Evolutionary conservation across 2,797 vertebrate genomes (phyloP).

Genomic region (Myotis pilosus): DNA sequence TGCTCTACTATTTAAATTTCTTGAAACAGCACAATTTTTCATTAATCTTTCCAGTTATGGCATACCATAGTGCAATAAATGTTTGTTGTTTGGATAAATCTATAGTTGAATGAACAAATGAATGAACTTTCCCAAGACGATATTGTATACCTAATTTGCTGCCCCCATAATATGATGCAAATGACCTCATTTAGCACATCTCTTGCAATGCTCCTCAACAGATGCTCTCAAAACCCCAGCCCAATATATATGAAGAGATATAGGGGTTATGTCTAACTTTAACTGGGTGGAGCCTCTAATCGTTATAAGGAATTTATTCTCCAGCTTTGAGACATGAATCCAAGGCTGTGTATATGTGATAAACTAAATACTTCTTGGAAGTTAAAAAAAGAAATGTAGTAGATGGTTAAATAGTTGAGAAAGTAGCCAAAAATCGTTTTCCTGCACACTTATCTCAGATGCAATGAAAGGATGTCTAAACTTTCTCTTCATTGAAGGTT

Average conservation of each 20-base stretch:
- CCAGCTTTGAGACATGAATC: not conserved
- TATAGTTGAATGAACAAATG: not conserved
- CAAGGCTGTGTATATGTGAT: not conserved
- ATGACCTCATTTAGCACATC: not conserved
- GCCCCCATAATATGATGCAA: not conserved
- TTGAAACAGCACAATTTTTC: not conserved
- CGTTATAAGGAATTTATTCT: not conserved
- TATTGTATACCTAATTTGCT: not conserved
- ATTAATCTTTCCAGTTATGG: not conserved
- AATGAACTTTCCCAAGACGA: not conserved
- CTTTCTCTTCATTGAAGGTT: not conserved
- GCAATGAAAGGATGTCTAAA: not conserved
- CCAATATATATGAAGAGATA: not conserved
- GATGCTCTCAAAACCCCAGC: not conserved
- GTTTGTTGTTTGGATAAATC: not conserved
- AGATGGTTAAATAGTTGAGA: not conserved
- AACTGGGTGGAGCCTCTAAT: not conserved
- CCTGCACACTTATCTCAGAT: not conserved
- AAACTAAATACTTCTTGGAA: not conserved
- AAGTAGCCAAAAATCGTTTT: not conserved
- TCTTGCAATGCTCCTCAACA: not conserved
- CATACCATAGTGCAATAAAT: not conserved
- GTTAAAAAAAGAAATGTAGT: not conserved
- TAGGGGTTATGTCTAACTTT: not conserved
- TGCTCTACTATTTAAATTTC: not conserved